Evolutionary conservation across 2,113 vertebrate genomes (phyloP), one percentile per base, ranked within the genome.

Genomic region (Hystrix brachyura): DNA sequence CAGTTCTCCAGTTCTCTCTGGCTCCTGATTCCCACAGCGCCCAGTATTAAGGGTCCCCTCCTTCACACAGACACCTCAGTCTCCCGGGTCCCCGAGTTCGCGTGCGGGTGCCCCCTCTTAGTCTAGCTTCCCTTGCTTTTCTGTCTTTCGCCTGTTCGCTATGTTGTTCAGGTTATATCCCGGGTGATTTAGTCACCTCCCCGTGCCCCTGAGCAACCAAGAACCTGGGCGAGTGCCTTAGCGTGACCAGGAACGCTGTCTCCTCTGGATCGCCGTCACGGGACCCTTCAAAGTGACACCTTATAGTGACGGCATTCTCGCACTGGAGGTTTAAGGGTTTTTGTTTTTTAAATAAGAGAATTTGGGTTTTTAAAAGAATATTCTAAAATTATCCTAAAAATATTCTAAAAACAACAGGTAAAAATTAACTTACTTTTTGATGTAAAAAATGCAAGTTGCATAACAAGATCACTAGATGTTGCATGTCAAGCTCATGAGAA

Each of bases 271-370:
- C 4, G 18, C 18, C n/a, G 4, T 38, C 69, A 71, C 11, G n/a
- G 69, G 38, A 71, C 8, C n/a, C n/a, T 71, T 71, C n/a, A 9
- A 71, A 38, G n/a, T 38, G 69, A 71, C n/a, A 18, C 69, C 32
- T 90, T 81, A 38, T 86, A 57, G 87, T 51, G 53, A 71, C 82
- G 53, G 34, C 17, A 87, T 78, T 91, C 23, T 18, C n/a, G 38
- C 71, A 1, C 15, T 48, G 32, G 51, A 78, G 76, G n/a, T 55
- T 62, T 87, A 69, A 93, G 57, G 48, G 48, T 17, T 85, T 89
- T 84, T 69, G 2, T 51, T 88, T 93, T 96, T 62, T 48, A 79
- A 93, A 32, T 85, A 95, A 84, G 86, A 82, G 53, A 3, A 67
- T 1, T 67, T 53, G 19, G 18, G 48, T 74, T 88, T 84, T 71